Evolutionary conservation across 2,113 vertebrate genomes (phyloP).

Genomic region (Syngnathus scovelli): DNA sequence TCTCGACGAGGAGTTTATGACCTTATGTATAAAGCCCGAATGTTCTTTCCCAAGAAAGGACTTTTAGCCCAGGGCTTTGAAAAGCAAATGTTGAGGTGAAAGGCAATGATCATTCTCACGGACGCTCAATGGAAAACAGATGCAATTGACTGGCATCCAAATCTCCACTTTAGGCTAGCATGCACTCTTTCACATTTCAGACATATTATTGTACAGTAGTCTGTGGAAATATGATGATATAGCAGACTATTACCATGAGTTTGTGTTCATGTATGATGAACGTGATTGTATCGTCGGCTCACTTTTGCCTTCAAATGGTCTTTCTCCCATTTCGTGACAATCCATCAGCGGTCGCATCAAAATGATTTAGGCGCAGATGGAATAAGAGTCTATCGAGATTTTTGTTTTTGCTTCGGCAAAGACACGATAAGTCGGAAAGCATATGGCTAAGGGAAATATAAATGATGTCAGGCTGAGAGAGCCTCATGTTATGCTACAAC

Average conservation of each 20-base stretch:
- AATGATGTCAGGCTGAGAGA: background rate
- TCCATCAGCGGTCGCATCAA: background rate
- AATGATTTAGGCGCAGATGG: background rate
- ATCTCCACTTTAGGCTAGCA: background rate
- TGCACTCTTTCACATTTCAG: background rate
- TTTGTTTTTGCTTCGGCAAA: background rate
- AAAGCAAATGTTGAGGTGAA: slow-evolving; percentile 24
- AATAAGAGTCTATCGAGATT: background rate
- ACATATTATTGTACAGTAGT: background rate
- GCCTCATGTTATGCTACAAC: background rate
- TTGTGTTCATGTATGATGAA: background rate
- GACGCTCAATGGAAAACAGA: slow-evolving; percentile 38
- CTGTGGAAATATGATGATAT: background rate
- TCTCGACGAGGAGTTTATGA: slow-evolving; percentile 31
- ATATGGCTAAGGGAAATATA: background rate
- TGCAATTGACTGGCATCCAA: slow-evolving; percentile 8
- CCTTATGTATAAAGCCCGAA: slow-evolving; percentile 14
- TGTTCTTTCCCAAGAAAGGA: slow-evolving; percentile 23
- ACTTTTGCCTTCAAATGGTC: background rate
- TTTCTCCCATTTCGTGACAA: background rate
- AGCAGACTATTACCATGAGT: no score
- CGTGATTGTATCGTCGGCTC: no score
- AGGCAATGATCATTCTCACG: slow-evolving; percentile 26
- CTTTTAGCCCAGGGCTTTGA: slow-evolving; percentile 19
- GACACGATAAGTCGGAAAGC: background rate